phyloP scores from a whole-genome alignment of 2,113 vertebrate genomes.

The Paradisaea rubra region DNA sequence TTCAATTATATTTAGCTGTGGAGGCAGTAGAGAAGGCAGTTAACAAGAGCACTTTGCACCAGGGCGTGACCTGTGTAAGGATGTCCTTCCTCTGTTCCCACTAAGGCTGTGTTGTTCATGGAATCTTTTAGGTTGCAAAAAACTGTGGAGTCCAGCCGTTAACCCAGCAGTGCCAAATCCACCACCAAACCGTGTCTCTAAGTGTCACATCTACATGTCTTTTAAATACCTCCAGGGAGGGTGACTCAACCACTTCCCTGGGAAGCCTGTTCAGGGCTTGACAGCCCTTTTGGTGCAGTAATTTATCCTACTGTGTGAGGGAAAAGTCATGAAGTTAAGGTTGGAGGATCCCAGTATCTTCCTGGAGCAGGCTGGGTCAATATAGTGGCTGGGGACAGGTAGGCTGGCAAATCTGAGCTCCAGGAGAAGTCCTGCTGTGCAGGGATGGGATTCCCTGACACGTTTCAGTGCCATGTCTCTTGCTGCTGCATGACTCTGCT shows the following conservation, averaged over 20 bases:
- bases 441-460: background rate
- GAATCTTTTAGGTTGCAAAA: background rate
- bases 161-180: background rate
- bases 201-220: background rate
- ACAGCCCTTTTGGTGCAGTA: background rate
- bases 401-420: background rate
- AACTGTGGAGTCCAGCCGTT: fast-evolving
- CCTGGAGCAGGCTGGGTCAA: background rate
- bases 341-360: background rate
- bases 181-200: background rate
- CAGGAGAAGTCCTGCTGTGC: background rate
- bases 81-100: background rate
- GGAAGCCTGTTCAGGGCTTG: background rate
- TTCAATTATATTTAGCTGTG: background rate
- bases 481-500: background rate
- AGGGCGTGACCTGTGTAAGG: background rate
- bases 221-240: background rate
- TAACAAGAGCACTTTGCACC: background rate
- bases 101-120: background rate
- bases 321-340: background rate
- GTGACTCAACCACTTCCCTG: background rate
- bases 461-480: background rate
- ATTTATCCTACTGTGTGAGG: background rate
- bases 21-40: background rate
- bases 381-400: background rate